Evolutionary conservation across 2,888 invertebrate species (phyloP), one percentile per base, ranked within the genome.

Genomic region (Torymus tubicola): DNA sequence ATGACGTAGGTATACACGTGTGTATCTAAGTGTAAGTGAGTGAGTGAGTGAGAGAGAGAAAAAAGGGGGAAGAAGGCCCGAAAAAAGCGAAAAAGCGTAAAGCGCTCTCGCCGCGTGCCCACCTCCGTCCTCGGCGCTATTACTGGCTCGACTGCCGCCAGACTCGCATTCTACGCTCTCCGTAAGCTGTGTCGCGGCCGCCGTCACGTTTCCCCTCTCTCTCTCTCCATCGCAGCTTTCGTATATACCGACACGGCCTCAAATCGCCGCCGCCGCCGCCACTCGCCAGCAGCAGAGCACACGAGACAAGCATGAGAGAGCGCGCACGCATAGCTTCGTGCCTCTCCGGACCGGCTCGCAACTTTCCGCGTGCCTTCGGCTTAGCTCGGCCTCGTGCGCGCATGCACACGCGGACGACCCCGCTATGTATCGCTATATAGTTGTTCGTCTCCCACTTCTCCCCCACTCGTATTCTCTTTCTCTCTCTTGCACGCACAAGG

Each of bases 121-220:
- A 72, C 65, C 71, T 87, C 86, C 88, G 86, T 86, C 85, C 87
- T 87, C 89, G 87, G 86, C 86, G 87, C 87, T 58, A 68, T 72
- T 76, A n/a, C 72, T 88, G 88, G 87, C 87, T 87, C 89, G 88
- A 90, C 90, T 83, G 75, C 85, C 82, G 67, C 65, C 42, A 42
- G 42, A 42, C 42, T 4, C 42, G 10, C 42, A 8, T 8, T 42
- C 5, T 42, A 8, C 42, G 42, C 42, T 42, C 42, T 42, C 42
- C 1, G 42, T 8, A 8, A 42, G 5, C 42, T 10, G 52, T 8
- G 81, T 81, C 86, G 86, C 86, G 76, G 73, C 75, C 73, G 57
- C 67, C 67, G 70, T 69, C 21, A 4, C 76, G 83, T 16, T 13
- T 8, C 83, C 86, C 84, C 77, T 80, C 81, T 74, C 61, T 16